phyloP scores from a whole-genome alignment of 2,797 vertebrate genomes.

The Melanotaenia nigrans region DNA sequence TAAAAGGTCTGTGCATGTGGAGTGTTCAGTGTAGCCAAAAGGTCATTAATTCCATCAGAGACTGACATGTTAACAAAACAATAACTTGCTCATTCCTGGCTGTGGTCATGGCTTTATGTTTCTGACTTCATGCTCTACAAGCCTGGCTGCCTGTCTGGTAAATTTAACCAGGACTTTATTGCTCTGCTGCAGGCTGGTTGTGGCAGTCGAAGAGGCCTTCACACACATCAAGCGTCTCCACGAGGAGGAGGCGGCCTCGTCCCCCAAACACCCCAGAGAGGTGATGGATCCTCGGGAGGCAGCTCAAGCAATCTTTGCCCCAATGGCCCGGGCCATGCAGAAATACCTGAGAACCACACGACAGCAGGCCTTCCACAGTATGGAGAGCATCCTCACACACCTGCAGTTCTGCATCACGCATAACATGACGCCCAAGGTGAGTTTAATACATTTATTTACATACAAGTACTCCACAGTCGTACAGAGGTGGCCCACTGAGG shows the following conservation, averaged over 20 bases:
- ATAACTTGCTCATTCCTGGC: background rate
- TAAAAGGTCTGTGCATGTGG: background rate
- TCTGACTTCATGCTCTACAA: background rate
- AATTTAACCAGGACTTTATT: background rate
- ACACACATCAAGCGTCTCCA: constrained; percentile 93
- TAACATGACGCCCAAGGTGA: constrained; percentile 94
- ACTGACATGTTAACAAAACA: background rate
- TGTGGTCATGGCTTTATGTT: background rate
- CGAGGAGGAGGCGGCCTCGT: constrained; percentile 84
- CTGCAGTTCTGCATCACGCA: constrained; percentile 96
- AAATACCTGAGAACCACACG: constrained; percentile 93
- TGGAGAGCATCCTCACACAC: constrained; percentile 97
- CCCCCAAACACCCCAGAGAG: constrained; percentile 87
- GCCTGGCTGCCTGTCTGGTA: background rate
- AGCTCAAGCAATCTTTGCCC: constrained; percentile 93
- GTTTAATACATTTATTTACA: background rate
- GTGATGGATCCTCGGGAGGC: constrained; percentile 94
- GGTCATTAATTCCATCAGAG: background rate
- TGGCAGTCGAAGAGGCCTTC: constrained; percentile 94
- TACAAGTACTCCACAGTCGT: background rate
- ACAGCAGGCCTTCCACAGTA: constrained; percentile 95
- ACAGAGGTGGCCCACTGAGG: background rate
- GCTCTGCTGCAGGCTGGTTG: constrained; percentile 85
- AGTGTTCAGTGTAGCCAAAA: background rate
- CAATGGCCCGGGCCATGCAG: constrained; percentile 96